Conservation (phyloP, 2,797 vertebrate genomes). For the Rallus crepitans region DNA sequence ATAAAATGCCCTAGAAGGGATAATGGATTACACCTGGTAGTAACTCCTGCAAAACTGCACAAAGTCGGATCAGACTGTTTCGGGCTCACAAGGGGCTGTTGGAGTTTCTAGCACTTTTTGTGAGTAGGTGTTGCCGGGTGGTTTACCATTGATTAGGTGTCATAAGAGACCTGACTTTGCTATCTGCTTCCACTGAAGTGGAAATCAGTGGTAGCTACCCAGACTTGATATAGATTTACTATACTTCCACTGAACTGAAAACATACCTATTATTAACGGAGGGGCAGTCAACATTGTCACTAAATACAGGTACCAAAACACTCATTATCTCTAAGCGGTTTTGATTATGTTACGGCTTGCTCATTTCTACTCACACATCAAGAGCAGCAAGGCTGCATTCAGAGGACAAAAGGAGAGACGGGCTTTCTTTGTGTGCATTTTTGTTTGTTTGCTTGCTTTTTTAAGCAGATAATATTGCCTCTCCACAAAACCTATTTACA, state of each 20-base stretch:
- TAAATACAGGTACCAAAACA: slow-evolving; percentile 1
- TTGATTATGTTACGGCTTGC: neutral
- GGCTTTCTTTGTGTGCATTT: neutral
- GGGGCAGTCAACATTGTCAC: neutral
- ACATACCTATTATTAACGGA: neutral
- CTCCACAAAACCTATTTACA: slow-evolving; percentile 1
- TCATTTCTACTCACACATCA: neutral
- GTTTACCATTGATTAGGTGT: neutral
- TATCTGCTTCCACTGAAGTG: neutral
- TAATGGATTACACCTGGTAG: neutral
- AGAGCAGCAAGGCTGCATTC: neutral
- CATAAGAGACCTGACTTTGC: neutral
- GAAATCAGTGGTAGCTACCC: neutral
- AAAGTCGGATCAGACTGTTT: neutral
- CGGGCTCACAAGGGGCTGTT: rapidly evolving
- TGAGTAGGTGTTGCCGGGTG: rapidly evolving
- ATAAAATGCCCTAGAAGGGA: neutral
- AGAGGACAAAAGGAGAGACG: neutral
- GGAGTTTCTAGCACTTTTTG: neutral
- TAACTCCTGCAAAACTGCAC: neutral
- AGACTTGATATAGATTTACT: neutral
- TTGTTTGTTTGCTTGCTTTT: neutral
- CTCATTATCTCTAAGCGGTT: neutral
- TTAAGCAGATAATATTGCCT: neutral
- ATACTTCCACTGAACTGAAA: neutral